Base-by-base conservation (phyloP, 2,888 invertebrate species). In the Papilio elwesi region DNA sequence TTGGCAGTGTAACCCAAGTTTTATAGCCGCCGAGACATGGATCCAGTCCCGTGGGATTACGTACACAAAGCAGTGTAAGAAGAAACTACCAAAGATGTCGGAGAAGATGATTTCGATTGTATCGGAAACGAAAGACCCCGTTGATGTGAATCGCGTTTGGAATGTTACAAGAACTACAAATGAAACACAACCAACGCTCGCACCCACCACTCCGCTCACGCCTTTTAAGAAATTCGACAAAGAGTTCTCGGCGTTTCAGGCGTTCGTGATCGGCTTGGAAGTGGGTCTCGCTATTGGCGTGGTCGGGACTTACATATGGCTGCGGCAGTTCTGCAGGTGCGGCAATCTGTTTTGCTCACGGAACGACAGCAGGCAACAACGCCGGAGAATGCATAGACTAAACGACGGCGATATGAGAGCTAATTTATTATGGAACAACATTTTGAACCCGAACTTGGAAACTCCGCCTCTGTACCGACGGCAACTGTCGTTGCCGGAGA, bases 31-130 rank as follows among this genome's bases (percentile, higher is more conserved):
- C 0, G 91, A 92, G 76, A 81, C 81, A 8, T 95, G 94, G 90
- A 88, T 94, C 43, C 75, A 80, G 6, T 83, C 87, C 1, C 87
- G 82, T 36, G 84, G 85, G 7, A 92, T 94, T 73, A 81, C 82
- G 71, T 95, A 94, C 68, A 88, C 93, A 38, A 94, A 94, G 66
- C 88, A 89, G 76, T 94, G 94, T 76, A 86, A 78, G 55, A 82
- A 87, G 80, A 85, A 87, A 84, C 74, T 87, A 6, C 85, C 88
- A 1, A 91, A 95, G 79, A 95, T 94, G 88, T 94, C 94, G 2
- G 92, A 95, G 80, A 93, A 95, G 78, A 95, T 94, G 79, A 91
- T 95, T 73, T 90, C 94, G 68, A 87, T 92, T 47, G 86, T 87
- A 15, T 87, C 85, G 82, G 81, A 88, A 51, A 87, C 89, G 38